Conservation (phyloP, 1,140 invertebrate genomes). For the Lycorma delicatula region DNA sequence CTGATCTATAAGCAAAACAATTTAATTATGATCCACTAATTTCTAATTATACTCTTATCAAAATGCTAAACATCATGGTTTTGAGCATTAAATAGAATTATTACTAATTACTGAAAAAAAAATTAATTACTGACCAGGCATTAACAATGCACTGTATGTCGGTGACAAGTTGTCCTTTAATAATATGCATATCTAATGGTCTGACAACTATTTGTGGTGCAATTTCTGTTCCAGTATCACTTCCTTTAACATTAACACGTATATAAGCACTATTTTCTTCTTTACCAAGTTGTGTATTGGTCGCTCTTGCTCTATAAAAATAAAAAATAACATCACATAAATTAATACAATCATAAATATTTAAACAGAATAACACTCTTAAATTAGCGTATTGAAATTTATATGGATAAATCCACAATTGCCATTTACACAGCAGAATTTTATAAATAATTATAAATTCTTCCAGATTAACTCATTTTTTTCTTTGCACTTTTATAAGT, state of each 20-base stretch:
- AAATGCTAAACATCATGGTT: too few species aligned
- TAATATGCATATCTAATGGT: conserved; percentile 67
- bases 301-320: conserved; percentile 58
- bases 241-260: conserved; percentile 56
- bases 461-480: too few species aligned
- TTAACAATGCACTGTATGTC: conserved; percentile 86
- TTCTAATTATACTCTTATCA: too few species aligned
- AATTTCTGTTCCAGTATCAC: conserved; percentile 56
- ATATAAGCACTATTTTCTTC: conserved; percentile 80
- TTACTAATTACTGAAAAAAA: too few species aligned
- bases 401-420: too few species aligned
- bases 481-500: too few species aligned
- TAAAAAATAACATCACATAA: background rate
- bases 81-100: too few species aligned
- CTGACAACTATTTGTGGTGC: conserved; percentile 74
- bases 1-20: too few species aligned
- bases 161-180: conserved; percentile 65
- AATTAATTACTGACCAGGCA: conserved; percentile 54
- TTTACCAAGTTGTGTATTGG: conserved; percentile 79
- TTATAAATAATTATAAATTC: too few species aligned
- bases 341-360: background rate
- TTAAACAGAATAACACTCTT: background rate
- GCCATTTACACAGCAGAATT: too few species aligned
- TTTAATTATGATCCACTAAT: too few species aligned
- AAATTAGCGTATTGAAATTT: background rate